Evolutionary conservation across 2,888 invertebrate genomes (phyloP), one percentile per base, ranked within the genome.

Genomic region (Acronicta psi): DNA sequence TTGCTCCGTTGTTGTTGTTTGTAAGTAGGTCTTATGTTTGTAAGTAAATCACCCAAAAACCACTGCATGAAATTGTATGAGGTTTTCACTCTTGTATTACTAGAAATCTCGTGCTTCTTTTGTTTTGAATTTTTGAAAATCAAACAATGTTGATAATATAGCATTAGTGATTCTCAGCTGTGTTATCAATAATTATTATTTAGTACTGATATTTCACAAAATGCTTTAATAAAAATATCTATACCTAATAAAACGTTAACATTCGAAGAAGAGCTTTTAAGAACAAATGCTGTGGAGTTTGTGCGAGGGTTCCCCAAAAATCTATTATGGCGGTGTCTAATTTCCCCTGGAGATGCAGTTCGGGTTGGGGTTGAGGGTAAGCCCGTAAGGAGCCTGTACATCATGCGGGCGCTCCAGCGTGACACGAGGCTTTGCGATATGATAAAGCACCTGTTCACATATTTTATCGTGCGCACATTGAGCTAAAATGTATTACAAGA

Each of bases 371-470:
- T 73, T 75, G 79, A 70, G 56, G 73, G 79, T 91, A 90, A 92
- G 90, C 90, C 87, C 77, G 74, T 82, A 86, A 89, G 89, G 91
- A 88, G 86, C 85, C 80, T 87, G 89, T 92, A 90, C 91, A 90
- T 92, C 92, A 91, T 87, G 77, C 80, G 75, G 82, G 82, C 85
- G 84, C 85, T 80, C 76, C 81, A 83, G 82, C 77, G 73, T 87
- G 92, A 92, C 92, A 91, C 85, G 65, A 82, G 91, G 92, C 91
- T 93, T 93, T 92, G 81, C 87, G 73, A 72, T 84, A 88, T 93
- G 92, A 93, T 92, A 80, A 91, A 93, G 92, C 82, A 90, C 92
- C 93, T 89, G 91, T 88, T 90, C 90, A 85, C 88, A 88, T 92
- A 90, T 91, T 92, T 92, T 91, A 90, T 91, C 88, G 90, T 84